Evolutionary conservation across 2,113 vertebrate species (phyloP), one percentile per base, ranked within the genome.

Genomic region (Scomber japonicus): DNA sequence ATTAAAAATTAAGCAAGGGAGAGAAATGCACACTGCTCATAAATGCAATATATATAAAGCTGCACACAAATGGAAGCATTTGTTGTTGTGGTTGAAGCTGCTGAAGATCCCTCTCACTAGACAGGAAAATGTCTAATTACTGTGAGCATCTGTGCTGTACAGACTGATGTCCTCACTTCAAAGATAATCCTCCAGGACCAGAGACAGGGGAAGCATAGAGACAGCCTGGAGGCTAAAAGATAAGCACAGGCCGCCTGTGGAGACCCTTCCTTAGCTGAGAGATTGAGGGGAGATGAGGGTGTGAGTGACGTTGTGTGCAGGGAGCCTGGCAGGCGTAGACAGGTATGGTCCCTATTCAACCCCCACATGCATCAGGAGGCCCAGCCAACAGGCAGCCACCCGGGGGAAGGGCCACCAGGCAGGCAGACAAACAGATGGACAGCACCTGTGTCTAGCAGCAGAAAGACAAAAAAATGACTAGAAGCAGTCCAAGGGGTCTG

Each of bases 341-440:
- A 91, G 90, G 91, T 89, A 88, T 75, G 75, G 59, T 63, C 62
- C 78, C 64, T 50, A 71, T 45, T 61, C 71, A 75, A 64, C 68
- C 82, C 79, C 59, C 60, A 49, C 59, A 59, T 3, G 17, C n/a
- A 65, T 63, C 71, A 82, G 78, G 77, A 51, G 81, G 76, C 21
- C 40, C 54, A 62, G 50, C 78, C 63, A 81, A 75, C 64, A 88
- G 66, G 80, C 74, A 78, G 54, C 78, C 87, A 75, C 78, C 66
- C 31, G 4, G 81, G 80, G 76, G 74, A 68, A 77, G 77, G 86
- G 87, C 88, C 82, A 93, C 83, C 80, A 88, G 60, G 78, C 82
- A 90, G 84, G 83, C 73, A 80, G 69, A 80, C 67, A 83, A 79
- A 91, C 92, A 94, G 90, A 94, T 94, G 93, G 91, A 89, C 85